Evolutionary conservation across 2,888 invertebrate genomes (phyloP), one percentile per base, ranked within the genome.

Genomic region (Caenorhabditis japonica): DNA sequence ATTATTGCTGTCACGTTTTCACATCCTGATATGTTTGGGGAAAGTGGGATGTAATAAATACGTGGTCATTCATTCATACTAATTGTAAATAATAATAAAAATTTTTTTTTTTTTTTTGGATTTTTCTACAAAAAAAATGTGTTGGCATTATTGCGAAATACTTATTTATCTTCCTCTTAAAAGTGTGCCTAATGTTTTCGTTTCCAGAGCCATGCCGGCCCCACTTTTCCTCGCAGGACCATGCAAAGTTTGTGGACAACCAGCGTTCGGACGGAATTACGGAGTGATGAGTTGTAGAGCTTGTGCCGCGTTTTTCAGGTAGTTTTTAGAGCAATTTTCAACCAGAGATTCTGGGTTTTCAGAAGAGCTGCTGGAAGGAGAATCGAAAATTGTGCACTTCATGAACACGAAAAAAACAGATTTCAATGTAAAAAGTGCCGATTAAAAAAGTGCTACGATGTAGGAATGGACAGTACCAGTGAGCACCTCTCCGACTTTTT

Each of bases 251-350:
- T 76, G 76, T 30, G 64, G 38, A 8, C 62, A 69, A 23, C 36
- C 30, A 2, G 72, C 62, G 8, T 64, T 59, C 38, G 76, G 76
- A 0, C 25, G 49, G 1, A 62, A 76, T 34, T 76, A 72, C 38
- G 76, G 72, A 27, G 76, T 73, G 12, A 12, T 69, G 19, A 69
- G 62, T 27, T 76, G 76, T 47, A 47, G 76, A 3, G 76, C 76
- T 2, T 76, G 76, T 43, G 76, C 76, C 15, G 76, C 76, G n/a
- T 75, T 75, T 51, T 75, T 75, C 41, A 19, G 61, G 70, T 62
- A 34, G 17, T 17, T 17, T 17, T 30, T n/a, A 19, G 8, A 27
- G 1, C 10, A 27, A 27, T 5, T 30, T 1, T 30, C 30, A 12
- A 3, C 10, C 23, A 46, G 27, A n/a, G 4, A n/a, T n/a, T 17